Percentiles rank a stretch among this genome's conserved stretches.
Conservation (phyloP, 1,140 invertebrate genomes). For the Ostrea edulis region DNA sequence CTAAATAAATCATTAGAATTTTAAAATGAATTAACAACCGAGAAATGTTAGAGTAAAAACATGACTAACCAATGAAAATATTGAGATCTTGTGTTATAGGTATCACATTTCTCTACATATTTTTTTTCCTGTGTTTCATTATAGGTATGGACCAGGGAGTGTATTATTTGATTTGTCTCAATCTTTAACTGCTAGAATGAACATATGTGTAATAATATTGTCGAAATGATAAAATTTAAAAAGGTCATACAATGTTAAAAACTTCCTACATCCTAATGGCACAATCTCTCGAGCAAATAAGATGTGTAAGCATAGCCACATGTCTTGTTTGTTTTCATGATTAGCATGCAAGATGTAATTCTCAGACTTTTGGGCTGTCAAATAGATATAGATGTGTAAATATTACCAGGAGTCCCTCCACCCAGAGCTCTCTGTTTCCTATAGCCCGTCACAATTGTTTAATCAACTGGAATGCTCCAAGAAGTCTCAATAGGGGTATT, state of each 20-base stretch:
- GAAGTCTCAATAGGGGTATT: neutral
- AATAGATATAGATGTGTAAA: slow-evolving; percentile 1
- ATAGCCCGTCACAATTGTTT: neutral
- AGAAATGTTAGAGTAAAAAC: too few relatives aligned
- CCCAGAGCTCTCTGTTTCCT: neutral
- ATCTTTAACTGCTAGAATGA: too few relatives aligned
- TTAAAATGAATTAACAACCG: too few relatives aligned
- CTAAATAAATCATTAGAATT: too few relatives aligned
- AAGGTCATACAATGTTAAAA: neutral
- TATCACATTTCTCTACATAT: neutral
- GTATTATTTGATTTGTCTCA: neutral
- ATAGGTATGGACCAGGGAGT: too few relatives aligned
- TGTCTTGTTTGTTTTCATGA: slow-evolving; percentile 19
- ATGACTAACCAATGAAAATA: too few relatives aligned
- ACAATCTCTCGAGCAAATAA: neutral
- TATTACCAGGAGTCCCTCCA: neutral
- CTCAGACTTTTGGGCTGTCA: neutral
- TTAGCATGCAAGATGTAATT: neutral
- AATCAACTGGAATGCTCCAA: neutral
- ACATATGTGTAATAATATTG: neutral
- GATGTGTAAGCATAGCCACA: neutral
- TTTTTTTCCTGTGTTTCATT: too few relatives aligned
- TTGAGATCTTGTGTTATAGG: neutral
- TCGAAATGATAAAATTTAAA: neutral
- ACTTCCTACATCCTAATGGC: neutral